Conservation (phyloP, 2,113 vertebrate species). For the Aleadryas rufinucha region DNA sequence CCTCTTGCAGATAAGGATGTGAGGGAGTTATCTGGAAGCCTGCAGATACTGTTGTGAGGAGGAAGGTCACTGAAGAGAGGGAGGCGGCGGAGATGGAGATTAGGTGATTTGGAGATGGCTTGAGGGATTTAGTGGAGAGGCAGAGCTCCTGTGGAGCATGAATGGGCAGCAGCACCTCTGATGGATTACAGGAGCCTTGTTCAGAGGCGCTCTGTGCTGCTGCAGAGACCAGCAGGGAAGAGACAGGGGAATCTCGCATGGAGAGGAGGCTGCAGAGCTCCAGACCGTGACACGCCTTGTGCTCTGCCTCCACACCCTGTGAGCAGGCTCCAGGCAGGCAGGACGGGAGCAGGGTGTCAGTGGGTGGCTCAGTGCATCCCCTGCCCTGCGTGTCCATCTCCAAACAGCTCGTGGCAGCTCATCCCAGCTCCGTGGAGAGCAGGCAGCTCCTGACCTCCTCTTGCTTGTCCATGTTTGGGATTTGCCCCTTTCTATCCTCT, state of each 20-base stretch:
- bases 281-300: background rate
- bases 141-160: background rate
- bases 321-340: fast-evolving
- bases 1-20: background rate
- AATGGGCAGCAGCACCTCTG: background rate
- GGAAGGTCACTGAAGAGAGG: background rate
- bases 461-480: fast-evolving
- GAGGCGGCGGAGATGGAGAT: background rate
- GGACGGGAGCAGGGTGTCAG: background rate
- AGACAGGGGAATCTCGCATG: background rate
- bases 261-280: background rate
- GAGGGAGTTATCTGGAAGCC: conserved; percentile 32
- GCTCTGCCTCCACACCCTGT: fast-evolving
- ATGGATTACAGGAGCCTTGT: background rate
- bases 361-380: background rate
- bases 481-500: background rate
- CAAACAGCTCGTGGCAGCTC: fast-evolving
- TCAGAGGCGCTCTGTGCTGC: background rate
- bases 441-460: background rate
- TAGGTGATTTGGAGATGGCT: conserved; percentile 18
- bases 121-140: conserved; percentile 23
- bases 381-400: fast-evolving
- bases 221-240: background rate
- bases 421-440: background rate
- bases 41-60: background rate